Evolutionary conservation across 2,888 invertebrate species (phyloP), one percentile per base, ranked within the genome.

Genomic region (Cerceris ruficornis): DNA sequence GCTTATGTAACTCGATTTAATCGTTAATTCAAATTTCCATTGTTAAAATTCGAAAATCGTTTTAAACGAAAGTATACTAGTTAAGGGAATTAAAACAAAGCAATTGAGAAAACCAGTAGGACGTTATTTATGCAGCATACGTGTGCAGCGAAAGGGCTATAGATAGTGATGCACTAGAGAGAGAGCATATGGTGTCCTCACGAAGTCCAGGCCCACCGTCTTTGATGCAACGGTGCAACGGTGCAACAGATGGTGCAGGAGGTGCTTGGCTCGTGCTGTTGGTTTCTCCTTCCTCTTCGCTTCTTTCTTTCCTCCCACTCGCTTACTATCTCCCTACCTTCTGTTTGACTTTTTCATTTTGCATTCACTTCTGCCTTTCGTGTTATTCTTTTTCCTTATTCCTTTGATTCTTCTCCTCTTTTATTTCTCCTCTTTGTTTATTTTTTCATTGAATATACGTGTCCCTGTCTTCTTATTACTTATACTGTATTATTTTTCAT

Each of bases 181-280:
- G 83, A 61, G 76, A 82, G 80, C 84, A 84, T 82, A 84, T 84
- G 84, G 84, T 77, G 82, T 84, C 84, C 81, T 77, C 80, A 68
- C 69, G 77, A 82, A 80, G 68, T 69, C 62, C 14, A 59, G 61
- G 55, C 77, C 69, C 71, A 80, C 78, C 78, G 81, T 80, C 80
- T 80, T 83, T 65, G 81, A 65, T 66, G 68, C 68, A 68, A 75
- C 75, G 69, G 65, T 69, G 70, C 83, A 78, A 78, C 81, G 79
- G 68, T 76, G 78, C 81, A 84, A 84, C 84, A 84, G 84, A 84
- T 84, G 84, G 84, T 82, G 75, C 82, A 70, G 82, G 72, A 77
- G 80, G 73, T 79, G 80, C 82, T 71, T 84, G 84, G 80, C 84
- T 80, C 82, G 82, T 82, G 80, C 82, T 78, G 66, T 49, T 54